Evolutionary conservation across 2,888 invertebrate species (phyloP), one percentile per base, ranked within the genome.

Genomic region (Drosophila pseudotakahashii): DNA sequence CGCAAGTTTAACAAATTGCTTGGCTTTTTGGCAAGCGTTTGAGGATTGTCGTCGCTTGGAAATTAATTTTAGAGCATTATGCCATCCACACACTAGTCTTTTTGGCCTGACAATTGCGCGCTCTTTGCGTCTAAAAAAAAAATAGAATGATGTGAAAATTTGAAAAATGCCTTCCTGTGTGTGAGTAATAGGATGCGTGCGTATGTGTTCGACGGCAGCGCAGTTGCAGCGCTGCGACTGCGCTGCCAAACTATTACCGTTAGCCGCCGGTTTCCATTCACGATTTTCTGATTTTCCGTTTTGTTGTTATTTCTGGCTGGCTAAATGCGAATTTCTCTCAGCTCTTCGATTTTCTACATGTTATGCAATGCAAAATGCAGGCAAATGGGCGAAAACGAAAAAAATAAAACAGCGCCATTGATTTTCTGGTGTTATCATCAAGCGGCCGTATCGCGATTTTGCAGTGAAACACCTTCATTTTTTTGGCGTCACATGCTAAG

Each of bases 41-140:
- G 64, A 66, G 57, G 51, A 60, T 51, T 60, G 63, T 55, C 48
- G 62, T 50, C 62, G 71, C 88, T 89, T 79, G 75, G 79, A 87
- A 89, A 89, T 89, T 89, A 87, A 86, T 89, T 89, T 86, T 89
- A 89, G 76, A 89, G 88, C 76, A 89, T 86, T 86, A 86, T 86
- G 86, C 89, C 85, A 85, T 86, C 75, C 75, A 69, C 73, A 72
- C 74, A 61, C 88, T 67, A 73, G 59, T 78, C 71, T 36, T 34
- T 58, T 62, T 51, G 60, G 52, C 51, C 64, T 73, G 73, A 54
- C 44, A 74, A 87, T 67, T 81, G 86, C 73, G 75, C 77, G 85
- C 79, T 70, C 45, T 32, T 44, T 48, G 2, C 32, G 42, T 47
- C 47, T 47, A 47, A 14, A 47, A 60, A 50, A 50, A 63, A 63